These are phyloP conservation scores for Urechis unicinctus DNA, from an alignment of 2,888 invertebrate genomes.

Conservation along the genomic window DNA sequence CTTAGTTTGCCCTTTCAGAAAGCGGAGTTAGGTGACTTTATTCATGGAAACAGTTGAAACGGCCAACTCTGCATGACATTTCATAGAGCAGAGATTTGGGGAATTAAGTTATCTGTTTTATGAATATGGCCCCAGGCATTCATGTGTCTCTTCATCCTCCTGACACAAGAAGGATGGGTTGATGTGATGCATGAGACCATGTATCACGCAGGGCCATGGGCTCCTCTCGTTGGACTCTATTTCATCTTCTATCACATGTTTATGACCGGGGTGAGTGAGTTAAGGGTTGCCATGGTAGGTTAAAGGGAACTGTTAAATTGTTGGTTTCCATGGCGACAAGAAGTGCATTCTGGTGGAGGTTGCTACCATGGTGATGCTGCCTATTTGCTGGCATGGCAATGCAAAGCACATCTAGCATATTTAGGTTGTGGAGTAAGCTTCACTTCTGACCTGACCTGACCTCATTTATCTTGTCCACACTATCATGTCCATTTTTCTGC, in stretches of 20 bases:
- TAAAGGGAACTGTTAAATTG: neutral
- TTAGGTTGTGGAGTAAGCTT: no score
- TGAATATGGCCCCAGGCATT: slow-evolving; percentile 34
- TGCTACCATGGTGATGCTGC: neutral
- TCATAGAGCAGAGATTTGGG: no score
- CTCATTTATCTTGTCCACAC: no score
- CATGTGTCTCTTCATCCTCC: slow-evolving; percentile 48
- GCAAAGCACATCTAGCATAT: no score
- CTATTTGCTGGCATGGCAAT: no score
- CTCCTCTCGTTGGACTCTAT: slow-evolving; percentile 12
- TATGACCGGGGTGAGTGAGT: slow-evolving; percentile 21
- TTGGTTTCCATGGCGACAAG: neutral
- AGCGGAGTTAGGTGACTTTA: neutral
- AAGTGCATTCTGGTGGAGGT: neutral
- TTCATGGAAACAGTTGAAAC: no score
- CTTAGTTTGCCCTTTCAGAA: no score
- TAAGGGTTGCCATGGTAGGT: neutral
- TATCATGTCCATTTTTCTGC: no score
- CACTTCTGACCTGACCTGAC: no score
- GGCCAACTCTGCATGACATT: no score
- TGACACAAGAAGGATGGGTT: slow-evolving; percentile 49
- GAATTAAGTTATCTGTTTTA: no score
- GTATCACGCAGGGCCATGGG: slow-evolving; percentile 12
- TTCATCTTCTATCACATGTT: slow-evolving; percentile 18
- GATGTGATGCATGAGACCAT: slow-evolving; percentile 40